Conservation (phyloP, 2,888 invertebrate species). For the Lepeophtheirus nordmannii region DNA sequence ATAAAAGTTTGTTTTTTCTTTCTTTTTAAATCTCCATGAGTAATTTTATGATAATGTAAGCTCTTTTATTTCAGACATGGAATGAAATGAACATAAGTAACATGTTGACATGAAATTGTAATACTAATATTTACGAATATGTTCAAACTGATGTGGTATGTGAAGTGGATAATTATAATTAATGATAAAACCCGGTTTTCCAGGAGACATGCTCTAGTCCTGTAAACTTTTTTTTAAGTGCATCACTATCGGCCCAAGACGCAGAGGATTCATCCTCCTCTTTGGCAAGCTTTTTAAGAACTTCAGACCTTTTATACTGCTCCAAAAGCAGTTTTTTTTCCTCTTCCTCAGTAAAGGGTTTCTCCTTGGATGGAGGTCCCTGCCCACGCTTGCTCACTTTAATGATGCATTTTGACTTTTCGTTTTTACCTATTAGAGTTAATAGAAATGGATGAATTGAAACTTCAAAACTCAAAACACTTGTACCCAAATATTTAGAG, state of each 20-base stretch:
- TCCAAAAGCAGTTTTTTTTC: slow-evolving; percentile 73
- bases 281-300: slow-evolving; percentile 64
- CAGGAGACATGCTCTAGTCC: slow-evolving; percentile 59
- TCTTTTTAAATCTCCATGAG: too few relatives aligned
- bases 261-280: slow-evolving; percentile 76
- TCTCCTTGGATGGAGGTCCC: slow-evolving; percentile 72
- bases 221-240: slow-evolving; percentile 62
- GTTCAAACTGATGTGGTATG: too few relatives aligned
- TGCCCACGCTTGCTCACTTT: slow-evolving; percentile 51
- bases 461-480: too few relatives aligned
- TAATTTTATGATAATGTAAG: too few relatives aligned
- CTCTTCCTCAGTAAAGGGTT: slow-evolving; percentile 63
- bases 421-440: slow-evolving; percentile 41
- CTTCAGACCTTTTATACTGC: slow-evolving; percentile 64
- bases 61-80: too few relatives aligned
- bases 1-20: too few relatives aligned
- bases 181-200: slow-evolving; percentile 41
- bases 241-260: slow-evolving; percentile 69
- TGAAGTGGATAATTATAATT: neutral
- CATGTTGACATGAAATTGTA: too few relatives aligned
- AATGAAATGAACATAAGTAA: too few relatives aligned
- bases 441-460: too few relatives aligned
- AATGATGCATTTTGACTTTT: slow-evolving; percentile 66
- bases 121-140: too few relatives aligned
- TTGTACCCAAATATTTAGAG: slow-evolving; percentile 61